Conservation (phyloP, 1,140 invertebrate species). For the Campoletis sonorensis region DNA sequence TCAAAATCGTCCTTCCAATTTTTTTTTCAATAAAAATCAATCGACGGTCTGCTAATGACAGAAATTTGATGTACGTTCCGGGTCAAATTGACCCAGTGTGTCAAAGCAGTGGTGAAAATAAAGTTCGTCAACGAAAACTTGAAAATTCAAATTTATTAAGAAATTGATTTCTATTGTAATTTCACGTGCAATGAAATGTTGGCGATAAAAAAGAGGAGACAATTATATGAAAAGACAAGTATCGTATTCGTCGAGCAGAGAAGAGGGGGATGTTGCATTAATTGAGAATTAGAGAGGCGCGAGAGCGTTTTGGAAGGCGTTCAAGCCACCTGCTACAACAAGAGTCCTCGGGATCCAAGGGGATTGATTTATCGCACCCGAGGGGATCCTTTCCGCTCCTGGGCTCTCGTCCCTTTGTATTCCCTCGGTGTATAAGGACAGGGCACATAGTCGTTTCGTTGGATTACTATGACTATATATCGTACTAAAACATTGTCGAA, state of each 20-base stretch:
- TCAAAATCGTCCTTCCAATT: too few relatives aligned
- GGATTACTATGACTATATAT: constrained; percentile 22
- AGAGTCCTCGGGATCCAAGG: constrained; percentile 60
- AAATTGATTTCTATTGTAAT: background rate
- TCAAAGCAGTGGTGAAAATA: too few relatives aligned
- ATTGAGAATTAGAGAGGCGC: constrained; percentile 74
- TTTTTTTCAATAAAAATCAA: too few relatives aligned
- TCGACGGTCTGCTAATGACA: too few relatives aligned
- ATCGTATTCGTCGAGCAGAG: background rate
- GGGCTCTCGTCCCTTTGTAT: constrained; percentile 39
- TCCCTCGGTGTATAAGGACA: constrained; percentile 1
- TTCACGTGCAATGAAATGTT: background rate
- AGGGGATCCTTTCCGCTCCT: constrained; percentile 53
- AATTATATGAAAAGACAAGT: background rate
- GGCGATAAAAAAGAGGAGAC: background rate
- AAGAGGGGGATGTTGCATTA: constrained; percentile 64
- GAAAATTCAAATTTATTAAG: too few relatives aligned
- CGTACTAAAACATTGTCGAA: background rate
- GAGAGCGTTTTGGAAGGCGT: constrained; percentile 65
- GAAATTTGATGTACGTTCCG: too few relatives aligned
- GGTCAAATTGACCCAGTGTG: too few relatives aligned
- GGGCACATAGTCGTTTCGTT: constrained; percentile 12
- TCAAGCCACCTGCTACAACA: constrained; percentile 73
- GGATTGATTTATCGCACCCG: constrained; percentile 75
- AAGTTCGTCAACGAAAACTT: too few relatives aligned